A percentile compares a stretch with the other conserved stretches of the same genome.
Evolutionary conservation across 92 coral and sea anemone species (phyloP).

Genomic region (Epizoanthus rinbou): DNA sequence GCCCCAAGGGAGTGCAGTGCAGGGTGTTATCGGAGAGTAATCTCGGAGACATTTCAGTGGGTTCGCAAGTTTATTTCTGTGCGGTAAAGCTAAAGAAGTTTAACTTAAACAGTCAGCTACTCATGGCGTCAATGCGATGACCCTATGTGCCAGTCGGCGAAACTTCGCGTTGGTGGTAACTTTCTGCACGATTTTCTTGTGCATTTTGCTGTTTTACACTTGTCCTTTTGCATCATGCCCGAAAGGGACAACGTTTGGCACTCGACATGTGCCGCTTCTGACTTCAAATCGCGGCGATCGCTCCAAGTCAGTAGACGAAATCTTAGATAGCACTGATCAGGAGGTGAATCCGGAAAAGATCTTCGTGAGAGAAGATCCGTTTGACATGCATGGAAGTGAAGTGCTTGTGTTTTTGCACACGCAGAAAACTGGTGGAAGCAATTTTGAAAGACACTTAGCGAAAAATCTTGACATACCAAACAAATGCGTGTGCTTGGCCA

Average conservation of each 20-base stretch:
- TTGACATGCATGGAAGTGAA: slow-evolving; percentile 63
- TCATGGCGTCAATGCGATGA: slow-evolving; percentile 23
- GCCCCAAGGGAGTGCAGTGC: background rate
- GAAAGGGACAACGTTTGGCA: background rate
- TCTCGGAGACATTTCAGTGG: background rate
- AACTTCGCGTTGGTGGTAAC: slow-evolving; percentile 23
- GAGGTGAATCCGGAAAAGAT: slow-evolving; percentile 2
- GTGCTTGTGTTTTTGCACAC: slow-evolving; percentile 92
- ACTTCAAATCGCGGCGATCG: slow-evolving; percentile 21
- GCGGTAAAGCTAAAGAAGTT: background rate
- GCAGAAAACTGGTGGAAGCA: slow-evolving; percentile 96
- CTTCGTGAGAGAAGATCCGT: slow-evolving; percentile 44
- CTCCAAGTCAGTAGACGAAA: slow-evolving; percentile 1
- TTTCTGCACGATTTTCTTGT: slow-evolving; percentile 19
- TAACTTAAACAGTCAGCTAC: background rate
- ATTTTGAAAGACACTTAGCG: slow-evolving; percentile 89
- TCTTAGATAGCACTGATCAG: background rate
- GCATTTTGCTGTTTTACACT: slow-evolving; percentile 13
- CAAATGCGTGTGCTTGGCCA: slow-evolving; percentile 67
- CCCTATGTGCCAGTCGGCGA: slow-evolving; percentile 40
- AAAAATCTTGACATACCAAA: slow-evolving; percentile 58
- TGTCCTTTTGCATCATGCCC: slow-evolving; percentile 42
- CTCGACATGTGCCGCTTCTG: background rate
- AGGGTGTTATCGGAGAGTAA: background rate
- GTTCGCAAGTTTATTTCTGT: background rate